Percentiles rank a stretch among this genome's conserved stretches.
Evolutionary conservation across 2,888 invertebrate species (phyloP).

Genomic region (Lumbricus terrestris): DNA sequence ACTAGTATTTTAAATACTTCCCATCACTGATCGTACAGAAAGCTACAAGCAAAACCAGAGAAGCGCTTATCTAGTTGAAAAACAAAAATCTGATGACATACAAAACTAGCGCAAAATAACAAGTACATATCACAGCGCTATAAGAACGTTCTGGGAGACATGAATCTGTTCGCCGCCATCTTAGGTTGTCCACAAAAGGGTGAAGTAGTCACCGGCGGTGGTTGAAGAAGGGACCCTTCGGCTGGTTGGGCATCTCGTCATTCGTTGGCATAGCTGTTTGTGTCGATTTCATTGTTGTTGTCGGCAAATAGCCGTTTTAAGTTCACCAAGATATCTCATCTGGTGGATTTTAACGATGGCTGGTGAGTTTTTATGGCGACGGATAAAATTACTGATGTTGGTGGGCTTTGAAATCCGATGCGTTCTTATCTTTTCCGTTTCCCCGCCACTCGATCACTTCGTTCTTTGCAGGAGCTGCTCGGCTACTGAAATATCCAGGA

Average conservation of each 20-base stretch:
- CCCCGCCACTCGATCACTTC: neutral
- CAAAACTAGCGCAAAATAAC: neutral
- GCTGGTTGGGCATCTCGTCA: neutral
- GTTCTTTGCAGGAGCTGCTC: neutral
- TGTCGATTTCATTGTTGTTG: conserved; percentile 3
- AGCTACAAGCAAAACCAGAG: too few relatives aligned
- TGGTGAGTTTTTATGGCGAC: neutral
- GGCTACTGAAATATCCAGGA: neutral
- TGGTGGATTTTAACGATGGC: neutral
- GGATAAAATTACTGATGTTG: neutral
- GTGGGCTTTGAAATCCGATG: neutral
- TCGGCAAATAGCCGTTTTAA: neutral
- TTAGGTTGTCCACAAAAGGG: neutral
- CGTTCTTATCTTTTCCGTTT: neutral
- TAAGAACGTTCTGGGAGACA: neutral
- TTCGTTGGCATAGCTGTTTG: neutral
- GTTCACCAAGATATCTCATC: neutral
- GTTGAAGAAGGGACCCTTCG: neutral
- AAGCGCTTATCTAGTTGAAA: neutral
- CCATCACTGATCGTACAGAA: too few relatives aligned
- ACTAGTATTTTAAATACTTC: too few relatives aligned
- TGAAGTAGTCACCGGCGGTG: neutral
- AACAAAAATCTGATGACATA: too few relatives aligned
- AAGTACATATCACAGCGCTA: neutral
- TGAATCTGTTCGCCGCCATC: neutral